Evolutionary conservation across 2,113 vertebrate species (phyloP).

Genomic region (Cheilinus undulatus): DNA sequence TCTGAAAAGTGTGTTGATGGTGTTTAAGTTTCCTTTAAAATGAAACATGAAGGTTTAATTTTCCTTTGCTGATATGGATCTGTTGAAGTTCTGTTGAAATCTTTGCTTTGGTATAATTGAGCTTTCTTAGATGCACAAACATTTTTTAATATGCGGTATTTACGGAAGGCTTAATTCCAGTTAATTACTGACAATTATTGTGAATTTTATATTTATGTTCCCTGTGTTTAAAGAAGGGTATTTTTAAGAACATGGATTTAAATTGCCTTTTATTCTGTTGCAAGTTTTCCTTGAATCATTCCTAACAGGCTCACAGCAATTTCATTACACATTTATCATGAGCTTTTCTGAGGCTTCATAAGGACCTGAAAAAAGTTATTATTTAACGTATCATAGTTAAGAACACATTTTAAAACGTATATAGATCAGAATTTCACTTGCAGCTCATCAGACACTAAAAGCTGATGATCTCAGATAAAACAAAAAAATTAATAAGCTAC

Average conservation of each 20-base stretch:
- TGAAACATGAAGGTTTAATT: constrained; percentile 58
- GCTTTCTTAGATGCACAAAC: constrained; percentile 41
- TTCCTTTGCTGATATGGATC: constrained; percentile 46
- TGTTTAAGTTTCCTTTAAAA: constrained; percentile 52
- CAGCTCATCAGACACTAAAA: neutral
- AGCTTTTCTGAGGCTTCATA: neutral
- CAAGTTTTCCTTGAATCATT: constrained; percentile 26
- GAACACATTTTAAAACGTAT: too few species aligned
- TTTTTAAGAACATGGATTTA: constrained; percentile 39
- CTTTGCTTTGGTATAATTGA: constrained; percentile 26
- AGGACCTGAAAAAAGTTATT: too few species aligned
- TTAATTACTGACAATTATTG: constrained; percentile 24
- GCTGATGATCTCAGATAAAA: neutral
- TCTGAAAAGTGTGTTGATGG: constrained; percentile 37
- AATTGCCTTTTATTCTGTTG: constrained; percentile 29
- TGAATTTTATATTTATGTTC: constrained; percentile 51
- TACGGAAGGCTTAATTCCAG: constrained; percentile 31
- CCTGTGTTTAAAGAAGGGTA: constrained; percentile 22
- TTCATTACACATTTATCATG: constrained; percentile 4
- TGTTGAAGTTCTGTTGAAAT: constrained; percentile 49
- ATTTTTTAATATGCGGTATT: constrained; percentile 41
- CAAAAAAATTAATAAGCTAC: constrained; percentile 26
- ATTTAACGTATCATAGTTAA: too few species aligned
- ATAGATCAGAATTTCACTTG: neutral
- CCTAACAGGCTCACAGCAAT: constrained; percentile 43